These are phyloP conservation scores for Melanophora roralis DNA, from an alignment of 2,888 invertebrate species.

Conservation along the genomic window DNA sequence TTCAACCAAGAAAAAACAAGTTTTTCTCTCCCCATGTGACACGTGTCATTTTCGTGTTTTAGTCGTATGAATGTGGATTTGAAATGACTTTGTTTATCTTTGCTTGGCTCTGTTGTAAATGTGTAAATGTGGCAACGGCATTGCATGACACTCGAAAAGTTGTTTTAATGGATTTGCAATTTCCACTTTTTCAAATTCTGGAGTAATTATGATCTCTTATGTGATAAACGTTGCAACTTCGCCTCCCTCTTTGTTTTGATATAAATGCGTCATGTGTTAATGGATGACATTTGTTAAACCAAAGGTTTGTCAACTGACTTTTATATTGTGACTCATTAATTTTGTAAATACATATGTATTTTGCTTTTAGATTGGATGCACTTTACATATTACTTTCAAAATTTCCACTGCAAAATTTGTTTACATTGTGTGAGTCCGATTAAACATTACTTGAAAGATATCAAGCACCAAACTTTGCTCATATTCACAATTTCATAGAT, in stretches of 20 bases:
- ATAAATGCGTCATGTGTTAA: conserved; percentile 20
- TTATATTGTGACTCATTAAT: conserved; percentile 43
- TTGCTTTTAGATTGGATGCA: no score
- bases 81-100: conserved; percentile 20
- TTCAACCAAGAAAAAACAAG: background rate
- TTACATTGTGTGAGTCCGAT: no score
- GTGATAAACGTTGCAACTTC: conserved; percentile 5
- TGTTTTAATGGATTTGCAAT: conserved; percentile 50
- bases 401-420: no score
- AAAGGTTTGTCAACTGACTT: background rate
- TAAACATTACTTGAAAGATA: no score
- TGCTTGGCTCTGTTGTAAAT: conserved; percentile 3
- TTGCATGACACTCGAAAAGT: conserved; percentile 45
- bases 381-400: no score
- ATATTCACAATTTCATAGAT: no score
- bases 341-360: background rate
- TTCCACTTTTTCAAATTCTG: background rate
- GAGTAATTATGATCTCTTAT: conserved; percentile 33
- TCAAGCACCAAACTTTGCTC: no score
- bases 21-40: background rate
- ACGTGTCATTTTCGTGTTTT: conserved; percentile 25
- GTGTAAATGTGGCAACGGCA: conserved; percentile 46
- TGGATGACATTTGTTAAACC: conserved; percentile 21
- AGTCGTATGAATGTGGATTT: background rate
- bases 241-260: background rate